Evolutionary conservation across 2,113 vertebrate genomes (phyloP).

Genomic region (Neogobius melanostomus): DNA sequence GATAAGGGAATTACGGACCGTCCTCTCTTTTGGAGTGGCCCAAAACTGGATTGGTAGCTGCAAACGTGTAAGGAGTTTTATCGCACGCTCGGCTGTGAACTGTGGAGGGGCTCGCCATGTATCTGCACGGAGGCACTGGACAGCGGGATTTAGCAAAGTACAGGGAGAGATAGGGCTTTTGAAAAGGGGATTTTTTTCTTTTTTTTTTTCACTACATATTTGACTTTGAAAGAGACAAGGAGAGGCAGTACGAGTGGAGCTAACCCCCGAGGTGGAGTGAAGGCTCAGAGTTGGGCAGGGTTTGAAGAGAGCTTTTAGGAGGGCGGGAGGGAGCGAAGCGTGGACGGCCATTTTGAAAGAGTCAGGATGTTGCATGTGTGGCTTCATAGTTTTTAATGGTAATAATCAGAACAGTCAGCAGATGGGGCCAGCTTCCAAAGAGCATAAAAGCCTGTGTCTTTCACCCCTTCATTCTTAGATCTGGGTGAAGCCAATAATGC

Average conservation of each 20-base stretch:
- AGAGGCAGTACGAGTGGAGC: neutral
- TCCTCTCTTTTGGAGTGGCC: constrained; percentile 46
- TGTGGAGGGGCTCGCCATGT: constrained; percentile 26
- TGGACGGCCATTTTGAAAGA: neutral
- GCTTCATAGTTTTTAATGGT: no score
- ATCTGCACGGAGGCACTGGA: constrained; percentile 35
- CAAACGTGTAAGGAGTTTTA: constrained; percentile 45
- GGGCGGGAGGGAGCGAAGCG: neutral
- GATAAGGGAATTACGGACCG: constrained; percentile 68
- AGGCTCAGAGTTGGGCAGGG: neutral
- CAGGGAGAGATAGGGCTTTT: constrained; percentile 26
- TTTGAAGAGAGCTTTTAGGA: neutral
- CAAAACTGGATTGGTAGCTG: constrained; percentile 25
- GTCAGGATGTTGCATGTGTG: neutral
- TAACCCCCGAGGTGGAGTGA: neutral
- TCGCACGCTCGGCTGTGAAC: constrained; percentile 45
- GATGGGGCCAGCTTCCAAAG: no score
- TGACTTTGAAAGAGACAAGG: constrained; percentile 20
- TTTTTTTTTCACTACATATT: constrained; percentile 24
- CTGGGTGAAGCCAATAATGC: no score
- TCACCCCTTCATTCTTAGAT: no score
- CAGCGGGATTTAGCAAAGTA: constrained; percentile 45
- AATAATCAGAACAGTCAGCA: no score
- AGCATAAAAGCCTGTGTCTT: no score
- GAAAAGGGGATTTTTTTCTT: constrained; percentile 28